Evolutionary conservation across 2,888 invertebrate genomes (phyloP), one percentile per base, ranked within the genome.

Genomic region (Thecocarcelia acutangulata): DNA sequence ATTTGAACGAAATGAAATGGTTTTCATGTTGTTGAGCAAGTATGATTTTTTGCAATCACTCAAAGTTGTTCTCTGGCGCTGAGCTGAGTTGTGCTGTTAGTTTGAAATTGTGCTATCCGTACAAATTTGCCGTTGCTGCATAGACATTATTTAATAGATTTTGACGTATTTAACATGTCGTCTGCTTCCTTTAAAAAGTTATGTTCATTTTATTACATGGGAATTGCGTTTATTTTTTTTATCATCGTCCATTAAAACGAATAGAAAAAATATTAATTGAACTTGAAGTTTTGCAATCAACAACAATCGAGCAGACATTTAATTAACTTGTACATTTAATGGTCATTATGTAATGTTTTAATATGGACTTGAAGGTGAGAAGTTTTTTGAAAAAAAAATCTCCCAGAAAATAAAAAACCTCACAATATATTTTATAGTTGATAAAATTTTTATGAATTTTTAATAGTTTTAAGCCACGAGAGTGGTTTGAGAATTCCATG

Each of bases 171-270:
- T 64, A 64, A 74, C 54, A 50, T 63, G 48, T 33, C 46, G 70
- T 17, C 59, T 24, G 66, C 48, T 74, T 74, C 74, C 74, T 74
- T 54, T 56, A 46, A 46, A 54, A 46, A 37, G 17, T 0, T 58
- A 48, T 48, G 15, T 40, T 48, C 42, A 19, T 50, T 70, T 70
- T 37, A 70, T 59, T 70, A 46, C 61, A 46, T 33, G 54, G 54
- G 46, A 73, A 54, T 46, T 28, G 1, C 9, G 15, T n/a, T 63
- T n/a, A n/a, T n/a, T n/a, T n/a, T n/a, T n/a, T 15, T 17, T 44
- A 15, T 56, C 13, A 21, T 3, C 40, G 40, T 54, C 37, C 28
- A 4, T 46, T 50, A 19, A 50, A 40, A 54, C 17, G 21, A 28
- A 24, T 68, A 21, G 19, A 58, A 19, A 19, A 40, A 21, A 11